These are phyloP conservation scores for Leucoraja ocellata DNA, from an alignment of 2,797 vertebrate genomes.

Conservation along the genomic window DNA sequence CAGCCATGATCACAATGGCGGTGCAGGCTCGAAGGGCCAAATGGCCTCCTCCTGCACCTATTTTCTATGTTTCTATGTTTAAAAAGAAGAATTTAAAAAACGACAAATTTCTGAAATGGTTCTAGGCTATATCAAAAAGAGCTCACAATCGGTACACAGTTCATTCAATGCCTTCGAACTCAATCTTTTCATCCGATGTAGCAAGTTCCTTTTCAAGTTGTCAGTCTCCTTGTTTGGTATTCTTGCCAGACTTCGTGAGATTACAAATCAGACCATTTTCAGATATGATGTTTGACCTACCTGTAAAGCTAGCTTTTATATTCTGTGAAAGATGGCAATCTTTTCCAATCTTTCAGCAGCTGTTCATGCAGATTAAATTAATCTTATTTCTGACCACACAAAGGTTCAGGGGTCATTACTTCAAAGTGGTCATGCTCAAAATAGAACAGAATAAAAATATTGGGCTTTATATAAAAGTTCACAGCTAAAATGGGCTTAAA, in stretches of 20 bases:
- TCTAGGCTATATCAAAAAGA: neutral
- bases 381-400: neutral
- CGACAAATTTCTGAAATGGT: neutral
- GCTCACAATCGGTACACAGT: neutral
- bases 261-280: constrained; percentile 23
- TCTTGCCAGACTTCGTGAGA: neutral
- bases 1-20: no score
- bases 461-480: neutral
- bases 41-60: no score
- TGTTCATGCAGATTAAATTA: neutral
- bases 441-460: neutral
- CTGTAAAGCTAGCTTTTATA: neutral
- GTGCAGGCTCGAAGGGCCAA: no score
- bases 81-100: neutral
- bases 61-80: no score
- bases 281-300: constrained; percentile 30
- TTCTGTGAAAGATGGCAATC: constrained; percentile 32
- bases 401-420: constrained; percentile 15
- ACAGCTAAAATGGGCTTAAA: neutral
- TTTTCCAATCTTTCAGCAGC: constrained; percentile 16
- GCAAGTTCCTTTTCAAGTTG: constrained; percentile 5
- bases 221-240: neutral
- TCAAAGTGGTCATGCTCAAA: neutral
- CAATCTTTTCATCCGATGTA: neutral
- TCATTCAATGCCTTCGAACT: neutral